Base-by-base conservation (phyloP, 2,888 invertebrate species). In the Eupithecia pulchellata region DNA sequence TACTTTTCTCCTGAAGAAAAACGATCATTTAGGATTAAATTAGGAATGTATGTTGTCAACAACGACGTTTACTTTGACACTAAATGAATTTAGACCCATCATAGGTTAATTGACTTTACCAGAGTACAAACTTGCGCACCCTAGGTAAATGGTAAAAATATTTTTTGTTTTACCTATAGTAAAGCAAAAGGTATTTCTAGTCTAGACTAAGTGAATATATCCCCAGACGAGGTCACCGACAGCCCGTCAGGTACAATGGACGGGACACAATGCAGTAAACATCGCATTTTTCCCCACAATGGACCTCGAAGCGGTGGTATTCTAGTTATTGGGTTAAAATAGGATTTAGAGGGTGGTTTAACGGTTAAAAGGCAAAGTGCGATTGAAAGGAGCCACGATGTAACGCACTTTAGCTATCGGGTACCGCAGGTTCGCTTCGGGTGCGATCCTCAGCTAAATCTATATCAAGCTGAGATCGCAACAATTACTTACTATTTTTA, bases 121-220 rank as follows among this genome's bases (percentile, higher is more conserved):
- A 17, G 17, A 39, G 17, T 5, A 3, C 39, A 42, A 8, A n/a
- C 2, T 20, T 9, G 42, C n/a, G 9, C n/a, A 42, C 42, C 25
- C 20, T 25, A 52, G 25, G 11, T 0, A 52, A 4, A 57, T 57
- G 14, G 14, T 17, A 29, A 57, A 2, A 29, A 29, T 57, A 29
- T 29, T 5, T 6, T 55, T 55, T 17, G 14, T 55, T 55, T n/a
- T 14, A 57, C 29, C 29, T 57, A 8, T 6, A 27, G 5, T 47
- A 3, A 30, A 58, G 9, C 8, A 4, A 58, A 60, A 32, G 25
- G 25, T 60, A 61, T 32, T 55, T 20, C 5, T 25, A 68, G 89
- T 90, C 90, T 90, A 90, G 89, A 90, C 88, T 81, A 77, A 86
- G 86, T 86, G 87, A 89, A 90, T 90, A 86, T 84, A 78, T 81